These are phyloP conservation scores for Scaptomyza pallida DNA, from an alignment of 1,140 invertebrate genomes.

Conservation along the genomic window DNA sequence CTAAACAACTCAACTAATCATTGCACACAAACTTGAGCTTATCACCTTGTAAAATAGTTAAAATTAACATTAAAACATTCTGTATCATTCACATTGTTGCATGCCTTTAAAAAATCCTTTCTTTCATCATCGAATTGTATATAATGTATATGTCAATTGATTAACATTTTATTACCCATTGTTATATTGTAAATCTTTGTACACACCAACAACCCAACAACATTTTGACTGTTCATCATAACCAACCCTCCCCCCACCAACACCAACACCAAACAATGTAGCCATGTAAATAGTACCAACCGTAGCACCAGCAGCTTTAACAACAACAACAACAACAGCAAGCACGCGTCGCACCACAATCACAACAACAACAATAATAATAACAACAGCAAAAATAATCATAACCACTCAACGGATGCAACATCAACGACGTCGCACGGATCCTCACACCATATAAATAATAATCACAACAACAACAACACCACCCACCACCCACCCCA, in stretches of 20 bases:
- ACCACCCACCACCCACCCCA: slow-evolving; percentile 42
- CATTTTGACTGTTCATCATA: slow-evolving; percentile 73
- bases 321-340: slow-evolving; percentile 56
- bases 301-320: slow-evolving; percentile 72
- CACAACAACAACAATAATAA: slow-evolving; percentile 60
- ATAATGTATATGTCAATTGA: slow-evolving; percentile 72
- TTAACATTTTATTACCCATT: slow-evolving; percentile 77
- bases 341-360: slow-evolving; percentile 62
- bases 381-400: slow-evolving; percentile 53
- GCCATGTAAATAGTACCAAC: slow-evolving; percentile 82
- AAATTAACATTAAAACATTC: too few relatives aligned
- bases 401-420: slow-evolving; percentile 54
- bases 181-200: slow-evolving; percentile 78
- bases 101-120: slow-evolving; percentile 33
- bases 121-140: slow-evolving; percentile 61
- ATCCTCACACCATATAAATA: slow-evolving; percentile 44
- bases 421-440: slow-evolving; percentile 62
- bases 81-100: not conserved
- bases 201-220: slow-evolving; percentile 57
- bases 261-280: slow-evolving; percentile 51
- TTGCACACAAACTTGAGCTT: slow-evolving; percentile 14
- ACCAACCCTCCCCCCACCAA: slow-evolving; percentile 9
- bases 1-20: not conserved
- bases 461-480: slow-evolving; percentile 35
- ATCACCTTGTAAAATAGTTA: not conserved